Evolutionary conservation across 2,113 vertebrate species (phyloP).

Genomic region (Orientallactaga bullata): DNA sequence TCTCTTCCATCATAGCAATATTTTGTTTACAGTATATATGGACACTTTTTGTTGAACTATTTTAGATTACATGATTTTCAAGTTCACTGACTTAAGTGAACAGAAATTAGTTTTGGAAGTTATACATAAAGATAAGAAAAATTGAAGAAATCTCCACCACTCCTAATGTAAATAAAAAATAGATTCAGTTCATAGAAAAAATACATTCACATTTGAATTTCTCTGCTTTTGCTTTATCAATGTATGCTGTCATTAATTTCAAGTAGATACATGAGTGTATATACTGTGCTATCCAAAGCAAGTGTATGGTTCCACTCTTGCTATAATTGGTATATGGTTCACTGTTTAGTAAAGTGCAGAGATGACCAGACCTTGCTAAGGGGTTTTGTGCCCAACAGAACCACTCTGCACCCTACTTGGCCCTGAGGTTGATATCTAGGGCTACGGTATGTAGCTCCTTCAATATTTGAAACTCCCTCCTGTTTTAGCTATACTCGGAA

Average conservation of each 20-base stretch:
- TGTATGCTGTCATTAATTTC: not conserved
- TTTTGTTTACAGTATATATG: not conserved
- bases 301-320: not conserved
- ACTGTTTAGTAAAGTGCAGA: too few species aligned
- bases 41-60: not conserved
- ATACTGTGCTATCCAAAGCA: not conserved
- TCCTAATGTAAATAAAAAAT: not conserved
- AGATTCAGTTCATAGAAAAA: not conserved
- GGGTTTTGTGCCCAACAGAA: not conserved
- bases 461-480: not conserved
- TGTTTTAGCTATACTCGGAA: not conserved
- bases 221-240: not conserved
- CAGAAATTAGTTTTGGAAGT: too few species aligned
- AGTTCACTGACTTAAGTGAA: not conserved
- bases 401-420: not conserved
- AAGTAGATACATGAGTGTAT: not conserved
- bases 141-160: not conserved
- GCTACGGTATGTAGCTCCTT: not conserved
- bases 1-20: not conserved
- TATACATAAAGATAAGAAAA: too few species aligned
- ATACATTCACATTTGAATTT: not conserved
- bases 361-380: not conserved
- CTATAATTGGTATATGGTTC: not conserved
- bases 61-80: slow-evolving; percentile 49
- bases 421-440: not conserved